Percentiles rank a stretch among this genome's conserved stretches.
Conservation (phyloP, 2,888 invertebrate genomes). For the Phortica magna region DNA sequence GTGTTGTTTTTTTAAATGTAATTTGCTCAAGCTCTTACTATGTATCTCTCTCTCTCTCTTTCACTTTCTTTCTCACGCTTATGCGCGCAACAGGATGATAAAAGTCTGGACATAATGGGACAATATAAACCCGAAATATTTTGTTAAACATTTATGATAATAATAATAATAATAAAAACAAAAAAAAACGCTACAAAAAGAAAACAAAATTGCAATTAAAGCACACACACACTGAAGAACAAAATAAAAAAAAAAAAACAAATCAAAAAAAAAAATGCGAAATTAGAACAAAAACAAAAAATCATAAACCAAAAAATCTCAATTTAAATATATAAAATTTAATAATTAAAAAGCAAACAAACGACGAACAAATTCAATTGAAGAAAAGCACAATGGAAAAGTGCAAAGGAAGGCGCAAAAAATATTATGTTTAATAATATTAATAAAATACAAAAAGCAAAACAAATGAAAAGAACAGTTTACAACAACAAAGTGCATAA, state of each 20-base stretch:
- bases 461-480: conserved; percentile 39
- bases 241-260: conserved; percentile 31
- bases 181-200: conserved; percentile 38
- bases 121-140: conserved; percentile 90
- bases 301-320: conserved; percentile 36
- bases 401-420: background rate
- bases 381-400: conserved; percentile 16
- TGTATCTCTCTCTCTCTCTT: conserved; percentile 30
- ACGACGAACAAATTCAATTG: conserved; percentile 44
- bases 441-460: background rate
- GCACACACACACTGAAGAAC: conserved; percentile 33
- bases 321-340: conserved; percentile 40
- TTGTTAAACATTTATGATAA: conserved; percentile 80
- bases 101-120: conserved; percentile 87
- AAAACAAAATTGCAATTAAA: conserved; percentile 34
- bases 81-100: conserved; percentile 82
- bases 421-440: background rate
- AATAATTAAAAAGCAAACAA: conserved; percentile 43
- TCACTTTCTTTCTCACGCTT: conserved; percentile 12
- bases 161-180: conserved; percentile 48
- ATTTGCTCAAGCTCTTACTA: conserved; percentile 32
- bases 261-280: conserved; percentile 42
- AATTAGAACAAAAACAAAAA: conserved; percentile 41
- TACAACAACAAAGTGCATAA: conserved; percentile 23
- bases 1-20: conserved; percentile 9